Percentiles rank a stretch among this genome's conserved stretches.
Conservation (phyloP, 2,797 vertebrate species). For the Myripristis murdjan region DNA sequence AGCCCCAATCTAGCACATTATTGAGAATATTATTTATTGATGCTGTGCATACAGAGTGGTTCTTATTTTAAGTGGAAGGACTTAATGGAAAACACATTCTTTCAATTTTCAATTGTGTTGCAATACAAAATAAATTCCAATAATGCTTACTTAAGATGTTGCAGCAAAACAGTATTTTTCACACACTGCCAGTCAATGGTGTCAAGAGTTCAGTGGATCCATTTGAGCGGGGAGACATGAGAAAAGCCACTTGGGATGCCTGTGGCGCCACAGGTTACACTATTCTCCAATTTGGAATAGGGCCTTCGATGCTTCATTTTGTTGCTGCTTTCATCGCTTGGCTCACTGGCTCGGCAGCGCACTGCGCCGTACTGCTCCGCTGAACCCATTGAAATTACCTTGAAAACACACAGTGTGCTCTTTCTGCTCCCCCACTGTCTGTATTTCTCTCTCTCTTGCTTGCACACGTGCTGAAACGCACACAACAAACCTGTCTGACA, state of each 20-base stretch:
- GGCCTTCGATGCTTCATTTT: constrained; percentile 56
- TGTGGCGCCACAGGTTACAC: constrained; percentile 27
- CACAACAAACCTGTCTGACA: constrained; percentile 13
- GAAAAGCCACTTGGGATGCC: neutral
- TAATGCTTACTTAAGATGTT: neutral
- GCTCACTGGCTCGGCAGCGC: constrained; percentile 51
- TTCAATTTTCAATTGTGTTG: neutral
- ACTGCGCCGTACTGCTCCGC: constrained; percentile 39
- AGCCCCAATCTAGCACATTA: neutral
- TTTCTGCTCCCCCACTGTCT: neutral
- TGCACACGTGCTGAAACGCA: neutral
- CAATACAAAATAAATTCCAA: neutral
- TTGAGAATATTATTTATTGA: neutral
- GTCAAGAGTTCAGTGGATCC: constrained; percentile 15
- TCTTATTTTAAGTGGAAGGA: neutral
- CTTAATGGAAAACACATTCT: neutral
- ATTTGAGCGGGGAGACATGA: constrained; percentile 11
- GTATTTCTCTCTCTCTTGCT: neutral
- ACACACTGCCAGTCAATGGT: neutral
- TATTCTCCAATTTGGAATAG: constrained; percentile 41
- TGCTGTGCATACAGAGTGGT: neutral
- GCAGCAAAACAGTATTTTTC: neutral
- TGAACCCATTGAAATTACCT: constrained; percentile 58
- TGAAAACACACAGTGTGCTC: constrained; percentile 40
- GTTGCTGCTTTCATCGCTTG: constrained; percentile 48